Evolutionary conservation across 2,797 vertebrate species (phyloP).

Genomic region (Masticophis lateralis): DNA sequence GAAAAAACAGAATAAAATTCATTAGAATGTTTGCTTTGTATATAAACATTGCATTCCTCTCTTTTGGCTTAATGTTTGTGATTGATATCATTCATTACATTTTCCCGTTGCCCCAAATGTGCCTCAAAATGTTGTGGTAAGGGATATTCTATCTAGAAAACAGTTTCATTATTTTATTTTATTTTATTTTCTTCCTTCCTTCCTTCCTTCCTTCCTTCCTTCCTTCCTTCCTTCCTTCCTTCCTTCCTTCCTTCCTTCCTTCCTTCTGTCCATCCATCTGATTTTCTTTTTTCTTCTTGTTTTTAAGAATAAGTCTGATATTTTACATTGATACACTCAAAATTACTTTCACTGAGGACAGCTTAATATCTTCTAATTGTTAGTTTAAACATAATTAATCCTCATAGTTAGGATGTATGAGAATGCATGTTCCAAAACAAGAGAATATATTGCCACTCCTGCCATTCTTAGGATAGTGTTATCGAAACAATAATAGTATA

Average conservation of each 20-base stretch:
- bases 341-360: neutral
- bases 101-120: neutral
- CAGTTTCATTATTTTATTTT: neutral
- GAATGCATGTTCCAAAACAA: rapidly evolving
- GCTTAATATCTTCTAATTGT: neutral
- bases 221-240: neutral
- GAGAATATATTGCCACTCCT: neutral
- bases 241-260: neutral
- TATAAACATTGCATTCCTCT: neutral
- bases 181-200: neutral
- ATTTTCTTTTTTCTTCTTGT: neutral
- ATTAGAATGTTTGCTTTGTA: neutral
- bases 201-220: neutral
- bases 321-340: neutral
- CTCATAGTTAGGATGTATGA: neutral
- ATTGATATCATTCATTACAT: neutral
- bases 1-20: neutral
- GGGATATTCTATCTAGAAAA: neutral
- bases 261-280: neutral
- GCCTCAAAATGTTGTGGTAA: neutral
- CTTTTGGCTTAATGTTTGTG: neutral
- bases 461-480: neutral
- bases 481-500: neutral
- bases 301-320: neutral
- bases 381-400: neutral